Evolutionary conservation across 2,888 invertebrate genomes (phyloP).

Genomic region (Hirtodrosophila confusa): DNA sequence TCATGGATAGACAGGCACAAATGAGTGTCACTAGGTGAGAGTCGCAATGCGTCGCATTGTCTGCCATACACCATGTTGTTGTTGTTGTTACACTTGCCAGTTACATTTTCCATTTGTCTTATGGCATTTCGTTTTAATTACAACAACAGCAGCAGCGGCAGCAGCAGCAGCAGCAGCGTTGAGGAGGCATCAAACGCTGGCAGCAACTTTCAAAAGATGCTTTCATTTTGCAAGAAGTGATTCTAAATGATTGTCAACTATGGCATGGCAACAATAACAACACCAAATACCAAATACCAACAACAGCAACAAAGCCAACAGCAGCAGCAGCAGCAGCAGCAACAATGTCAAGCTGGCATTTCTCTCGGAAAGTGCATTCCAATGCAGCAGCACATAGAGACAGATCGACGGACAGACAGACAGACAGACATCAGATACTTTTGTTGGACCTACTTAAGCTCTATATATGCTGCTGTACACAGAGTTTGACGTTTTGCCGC

Average conservation of each 20-base stretch:
- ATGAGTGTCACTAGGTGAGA: conserved; percentile 80
- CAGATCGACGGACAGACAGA: conserved; percentile 33
- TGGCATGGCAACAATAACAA: conserved; percentile 69
- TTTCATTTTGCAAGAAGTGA: conserved; percentile 79
- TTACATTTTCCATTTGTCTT: conserved; percentile 79
- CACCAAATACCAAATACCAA: conserved; percentile 40
- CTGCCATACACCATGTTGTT: conserved; percentile 33
- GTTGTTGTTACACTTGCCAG: conserved; percentile 70
- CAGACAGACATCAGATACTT: conserved; percentile 63
- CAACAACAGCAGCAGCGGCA: conserved; percentile 63
- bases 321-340: conserved; percentile 37
- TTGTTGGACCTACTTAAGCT: conserved; percentile 78
- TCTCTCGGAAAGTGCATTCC: conserved; percentile 78
- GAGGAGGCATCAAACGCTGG: conserved; percentile 49
- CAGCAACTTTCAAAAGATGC: conserved; percentile 79
- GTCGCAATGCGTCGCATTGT: conserved; percentile 61
- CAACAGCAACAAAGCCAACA: conserved; percentile 48
- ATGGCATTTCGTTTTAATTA: conserved; percentile 80
- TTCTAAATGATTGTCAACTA: conserved; percentile 80
- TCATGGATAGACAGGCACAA: conserved; percentile 47
- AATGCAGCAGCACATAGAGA: conserved; percentile 48
- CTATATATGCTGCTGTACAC: conserved; percentile 53
- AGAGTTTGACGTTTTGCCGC: conserved; percentile 59
- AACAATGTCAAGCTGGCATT: conserved; percentile 75
- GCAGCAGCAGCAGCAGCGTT: conserved; percentile 17